A percentile compares a stretch with the other conserved stretches of the same genome.
phyloP scores from a whole-genome alignment of 1,140 invertebrate species.

The Drosophila littoralis region DNA sequence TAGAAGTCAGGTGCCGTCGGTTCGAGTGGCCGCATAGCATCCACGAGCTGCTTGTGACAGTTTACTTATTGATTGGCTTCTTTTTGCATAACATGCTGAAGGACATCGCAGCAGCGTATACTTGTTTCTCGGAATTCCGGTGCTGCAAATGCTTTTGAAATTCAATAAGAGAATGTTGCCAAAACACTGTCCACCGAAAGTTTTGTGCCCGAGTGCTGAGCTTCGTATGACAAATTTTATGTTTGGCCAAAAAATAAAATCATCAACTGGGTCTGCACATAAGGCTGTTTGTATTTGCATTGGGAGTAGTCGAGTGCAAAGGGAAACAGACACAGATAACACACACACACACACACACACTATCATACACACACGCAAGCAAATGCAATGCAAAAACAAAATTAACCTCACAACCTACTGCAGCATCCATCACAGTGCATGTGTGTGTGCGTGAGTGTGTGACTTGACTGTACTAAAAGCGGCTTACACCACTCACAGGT shows the following conservation, averaged over 20 bases:
- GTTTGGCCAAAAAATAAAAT: constrained; percentile 63
- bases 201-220: constrained; percentile 9
- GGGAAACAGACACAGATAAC: constrained; percentile 61
- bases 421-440: constrained; percentile 54
- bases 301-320: constrained; percentile 66
- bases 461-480: constrained; percentile 71
- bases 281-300: constrained; percentile 35
- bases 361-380: not conserved
- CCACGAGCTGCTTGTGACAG: constrained; percentile 22
- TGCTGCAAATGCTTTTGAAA: not conserved
- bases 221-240: constrained; percentile 70
- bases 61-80: constrained; percentile 44
- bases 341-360: constrained; percentile 3
- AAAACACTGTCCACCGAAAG: constrained; percentile 3
- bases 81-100: constrained; percentile 30
- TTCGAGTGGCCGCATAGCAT: constrained; percentile 3
- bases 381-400: constrained; percentile 73
- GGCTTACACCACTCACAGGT: constrained; percentile 78
- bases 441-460: constrained; percentile 33
- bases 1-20: constrained; percentile 17
- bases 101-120: constrained; percentile 5
- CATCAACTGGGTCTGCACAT: constrained; percentile 31
- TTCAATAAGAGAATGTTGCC: not conserved
- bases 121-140: not conserved
- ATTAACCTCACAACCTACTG: constrained; percentile 75